Percentiles rank a stretch among this genome's conserved stretches.
These are phyloP conservation scores for Arrhamphus sclerolepis DNA, from an alignment of 2,797 vertebrate species.

Conservation along the genomic window DNA sequence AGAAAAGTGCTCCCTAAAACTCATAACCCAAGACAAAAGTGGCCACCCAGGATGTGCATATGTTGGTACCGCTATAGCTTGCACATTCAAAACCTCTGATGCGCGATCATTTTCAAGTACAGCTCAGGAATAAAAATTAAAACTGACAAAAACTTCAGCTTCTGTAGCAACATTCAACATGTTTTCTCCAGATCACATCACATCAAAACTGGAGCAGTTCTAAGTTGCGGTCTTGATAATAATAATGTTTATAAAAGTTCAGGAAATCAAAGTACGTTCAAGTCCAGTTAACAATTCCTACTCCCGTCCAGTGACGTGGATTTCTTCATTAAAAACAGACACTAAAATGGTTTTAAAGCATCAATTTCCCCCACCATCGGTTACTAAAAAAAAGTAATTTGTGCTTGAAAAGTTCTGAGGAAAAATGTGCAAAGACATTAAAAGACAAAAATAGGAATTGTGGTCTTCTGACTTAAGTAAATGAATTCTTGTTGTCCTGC, in stretches of 20 bases:
- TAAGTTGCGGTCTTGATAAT: constrained; percentile 6
- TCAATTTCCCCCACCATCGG: constrained; percentile 52
- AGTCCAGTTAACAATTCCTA: constrained; percentile 58
- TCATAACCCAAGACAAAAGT: constrained; percentile 17
- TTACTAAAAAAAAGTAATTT: constrained; percentile 62
- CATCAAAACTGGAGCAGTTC: constrained; percentile 13
- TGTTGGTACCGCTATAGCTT: constrained; percentile 48
- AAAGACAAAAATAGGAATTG: constrained; percentile 77
- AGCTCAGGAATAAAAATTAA: constrained; percentile 64
- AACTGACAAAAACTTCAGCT: constrained; percentile 47
- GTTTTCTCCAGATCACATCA: constrained; percentile 10
- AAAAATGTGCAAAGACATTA: constrained; percentile 62
- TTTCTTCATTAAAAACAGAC: constrained; percentile 66
- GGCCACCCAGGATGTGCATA: constrained; percentile 22
- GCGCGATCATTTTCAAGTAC: constrained; percentile 52
- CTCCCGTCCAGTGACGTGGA: constrained; percentile 68
- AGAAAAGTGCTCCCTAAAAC: constrained; percentile 37
- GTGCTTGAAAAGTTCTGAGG: constrained; percentile 55
- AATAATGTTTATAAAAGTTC: constrained; percentile 20
- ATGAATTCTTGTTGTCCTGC: constrained; percentile 41
- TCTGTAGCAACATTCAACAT: constrained; percentile 26
- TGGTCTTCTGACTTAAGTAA: constrained; percentile 49
- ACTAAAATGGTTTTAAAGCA: constrained; percentile 68
- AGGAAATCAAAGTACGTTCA: constrained; percentile 44
- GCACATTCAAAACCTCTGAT: constrained; percentile 49